Evolutionary conservation across 2,888 invertebrate genomes (phyloP).

Genomic region (Chrysina gloriosa): DNA sequence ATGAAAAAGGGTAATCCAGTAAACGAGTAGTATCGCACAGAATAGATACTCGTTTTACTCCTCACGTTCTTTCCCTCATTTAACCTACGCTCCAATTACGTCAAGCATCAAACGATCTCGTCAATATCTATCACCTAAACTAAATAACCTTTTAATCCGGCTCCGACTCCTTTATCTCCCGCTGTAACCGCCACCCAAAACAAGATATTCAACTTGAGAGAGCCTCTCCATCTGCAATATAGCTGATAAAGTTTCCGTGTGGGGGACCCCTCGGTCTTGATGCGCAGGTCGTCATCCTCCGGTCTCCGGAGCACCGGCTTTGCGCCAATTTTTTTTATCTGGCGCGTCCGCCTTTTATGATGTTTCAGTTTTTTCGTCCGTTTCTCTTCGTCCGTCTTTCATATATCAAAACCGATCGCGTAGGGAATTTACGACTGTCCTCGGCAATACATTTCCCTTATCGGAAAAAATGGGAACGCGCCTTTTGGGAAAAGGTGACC

Average conservation of each 20-base stretch:
- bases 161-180: too few species aligned
- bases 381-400: neutral
- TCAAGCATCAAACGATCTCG: too few species aligned
- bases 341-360: constrained; percentile 21
- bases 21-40: too few species aligned
- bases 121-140: too few species aligned
- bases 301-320: constrained; percentile 15
- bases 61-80: too few species aligned
- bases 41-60: too few species aligned
- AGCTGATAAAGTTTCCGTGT: neutral
- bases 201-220: neutral
- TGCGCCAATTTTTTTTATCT: constrained; percentile 33
- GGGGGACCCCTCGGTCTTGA: neutral
- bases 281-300: neutral
- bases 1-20: too few species aligned
- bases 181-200: neutral
- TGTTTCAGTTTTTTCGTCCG: constrained; percentile 26
- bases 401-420: constrained; percentile 23
- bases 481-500: too few species aligned
- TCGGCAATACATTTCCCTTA: constrained; percentile 11
- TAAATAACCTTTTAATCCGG: too few species aligned
- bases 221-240: neutral
- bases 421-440: constrained; percentile 14
- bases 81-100: too few species aligned
- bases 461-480: neutral